Percentiles rank a stretch among this genome's conserved stretches.
These are phyloP conservation scores for Conopomorpha cramerella DNA, from an alignment of 1,140 invertebrate species.

Conservation along the genomic window DNA sequence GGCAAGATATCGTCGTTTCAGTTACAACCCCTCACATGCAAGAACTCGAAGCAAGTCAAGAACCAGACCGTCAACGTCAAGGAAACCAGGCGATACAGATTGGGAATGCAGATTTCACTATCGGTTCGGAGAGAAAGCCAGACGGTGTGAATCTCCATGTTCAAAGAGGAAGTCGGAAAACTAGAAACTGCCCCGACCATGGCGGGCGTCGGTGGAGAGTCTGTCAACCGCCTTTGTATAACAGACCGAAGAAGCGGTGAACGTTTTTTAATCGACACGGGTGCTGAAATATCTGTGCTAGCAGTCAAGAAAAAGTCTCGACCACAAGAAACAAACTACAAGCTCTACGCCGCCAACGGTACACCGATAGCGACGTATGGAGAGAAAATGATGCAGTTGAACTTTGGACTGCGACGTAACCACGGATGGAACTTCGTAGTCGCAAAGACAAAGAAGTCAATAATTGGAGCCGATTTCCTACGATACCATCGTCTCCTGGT, in stretches of 20 bases:
- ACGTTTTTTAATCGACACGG: constrained; percentile 12
- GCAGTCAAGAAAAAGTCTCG: background rate
- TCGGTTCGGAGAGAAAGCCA: constrained; percentile 1
- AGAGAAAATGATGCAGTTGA: constrained; percentile 6
- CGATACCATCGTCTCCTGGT: constrained; percentile 6
- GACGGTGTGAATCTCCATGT: constrained; percentile 7
- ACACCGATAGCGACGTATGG: constrained; percentile 21
- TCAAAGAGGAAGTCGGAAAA: constrained; percentile 6
- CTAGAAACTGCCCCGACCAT: constrained; percentile 10
- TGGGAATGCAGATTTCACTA: background rate
- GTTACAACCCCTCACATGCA: background rate
- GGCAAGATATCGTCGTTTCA: no score
- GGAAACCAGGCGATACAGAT: background rate
- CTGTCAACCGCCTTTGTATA: constrained; percentile 10
- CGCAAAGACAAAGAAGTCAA: constrained; percentile 21
- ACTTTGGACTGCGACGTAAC: constrained; percentile 12
- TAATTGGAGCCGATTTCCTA: constrained; percentile 29
- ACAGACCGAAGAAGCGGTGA: constrained; percentile 6
- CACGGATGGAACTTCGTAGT: constrained; percentile 28
- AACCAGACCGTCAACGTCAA: background rate
- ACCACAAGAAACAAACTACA: background rate
- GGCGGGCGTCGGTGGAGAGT: constrained; percentile 3
- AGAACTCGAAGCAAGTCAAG: background rate
- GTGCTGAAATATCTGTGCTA: constrained; percentile 12
- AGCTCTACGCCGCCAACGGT: constrained; percentile 9